Conservation (phyloP, 2,888 invertebrate genomes). For the Willowsia nigromaculata region DNA sequence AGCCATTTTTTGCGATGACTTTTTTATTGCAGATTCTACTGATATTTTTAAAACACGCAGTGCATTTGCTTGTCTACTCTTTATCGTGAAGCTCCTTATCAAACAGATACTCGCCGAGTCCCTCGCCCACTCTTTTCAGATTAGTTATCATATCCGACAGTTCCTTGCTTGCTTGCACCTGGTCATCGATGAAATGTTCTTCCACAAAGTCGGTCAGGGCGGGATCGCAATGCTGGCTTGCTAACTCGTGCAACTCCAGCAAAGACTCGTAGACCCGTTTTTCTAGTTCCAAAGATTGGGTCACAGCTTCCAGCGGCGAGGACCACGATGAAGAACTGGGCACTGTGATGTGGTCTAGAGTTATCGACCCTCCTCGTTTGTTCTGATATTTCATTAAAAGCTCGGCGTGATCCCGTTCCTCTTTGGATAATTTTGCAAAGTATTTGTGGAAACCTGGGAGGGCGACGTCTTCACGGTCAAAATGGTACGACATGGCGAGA, state of each 20-base stretch:
- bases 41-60: neutral
- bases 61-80: neutral
- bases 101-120: conserved; percentile 9
- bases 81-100: neutral
- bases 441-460: conserved; percentile 86
- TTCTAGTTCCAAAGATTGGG: conserved; percentile 87
- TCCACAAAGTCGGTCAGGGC: conserved; percentile 9
- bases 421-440: too few species aligned
- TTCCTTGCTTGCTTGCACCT: neutral
- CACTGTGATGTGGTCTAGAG: conserved; percentile 85
- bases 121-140: conserved; percentile 5
- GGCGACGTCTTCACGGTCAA: conserved; percentile 91
- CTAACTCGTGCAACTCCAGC: neutral
- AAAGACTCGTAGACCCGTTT: conserved; percentile 86
- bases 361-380: conserved; percentile 88
- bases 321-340: conserved; percentile 85
- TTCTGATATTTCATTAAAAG: conserved; percentile 87
- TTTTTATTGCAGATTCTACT: conserved; percentile 2
- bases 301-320: conserved; percentile 86
- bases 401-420: conserved; percentile 90
- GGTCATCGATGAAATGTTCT: neutral
- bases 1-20: neutral
- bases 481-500: conserved; percentile 88
- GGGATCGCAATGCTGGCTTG: neutral
- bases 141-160: conserved; percentile 40